Conservation (phyloP, 2,888 invertebrate genomes). For the Lasioglossum morio region DNA sequence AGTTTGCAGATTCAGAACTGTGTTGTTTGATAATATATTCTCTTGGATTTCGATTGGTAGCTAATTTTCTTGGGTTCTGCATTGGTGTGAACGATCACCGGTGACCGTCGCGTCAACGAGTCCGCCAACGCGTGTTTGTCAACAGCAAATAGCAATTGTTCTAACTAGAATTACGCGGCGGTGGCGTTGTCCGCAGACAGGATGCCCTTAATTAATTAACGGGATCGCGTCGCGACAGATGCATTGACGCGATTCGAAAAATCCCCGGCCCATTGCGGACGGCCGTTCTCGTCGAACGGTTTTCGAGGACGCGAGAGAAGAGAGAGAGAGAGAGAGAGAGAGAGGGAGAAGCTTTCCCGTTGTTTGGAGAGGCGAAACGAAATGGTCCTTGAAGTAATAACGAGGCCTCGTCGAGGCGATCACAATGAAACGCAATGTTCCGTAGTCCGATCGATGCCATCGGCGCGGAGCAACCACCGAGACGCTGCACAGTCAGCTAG, state of each 20-base stretch:
- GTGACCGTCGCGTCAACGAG: neutral
- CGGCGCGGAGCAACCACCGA: neutral
- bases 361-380: slow-evolving; percentile 30
- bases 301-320: slow-evolving; percentile 4
- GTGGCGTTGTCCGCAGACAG: neutral
- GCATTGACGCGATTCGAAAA: neutral
- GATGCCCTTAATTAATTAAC: slow-evolving; percentile 27
- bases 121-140: neutral
- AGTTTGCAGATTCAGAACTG: neutral
- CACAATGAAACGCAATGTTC: slow-evolving; percentile 34
- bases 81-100: neutral
- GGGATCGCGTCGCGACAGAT: neutral
- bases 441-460: slow-evolving; percentile 35
- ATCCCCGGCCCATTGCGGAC: neutral
- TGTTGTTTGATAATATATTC: neutral
- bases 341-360: neutral
- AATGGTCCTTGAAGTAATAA: slow-evolving; percentile 50
- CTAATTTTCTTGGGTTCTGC: neutral
- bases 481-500: neutral
- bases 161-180: neutral
- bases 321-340: neutral
- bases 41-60: too few species aligned
- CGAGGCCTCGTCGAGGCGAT: slow-evolving; percentile 37
- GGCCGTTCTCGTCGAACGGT: slow-evolving; percentile 5
- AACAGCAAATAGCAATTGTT: neutral